phyloP scores from a whole-genome alignment of 2,113 vertebrate genomes.

The Microcebus jonahi region DNA sequence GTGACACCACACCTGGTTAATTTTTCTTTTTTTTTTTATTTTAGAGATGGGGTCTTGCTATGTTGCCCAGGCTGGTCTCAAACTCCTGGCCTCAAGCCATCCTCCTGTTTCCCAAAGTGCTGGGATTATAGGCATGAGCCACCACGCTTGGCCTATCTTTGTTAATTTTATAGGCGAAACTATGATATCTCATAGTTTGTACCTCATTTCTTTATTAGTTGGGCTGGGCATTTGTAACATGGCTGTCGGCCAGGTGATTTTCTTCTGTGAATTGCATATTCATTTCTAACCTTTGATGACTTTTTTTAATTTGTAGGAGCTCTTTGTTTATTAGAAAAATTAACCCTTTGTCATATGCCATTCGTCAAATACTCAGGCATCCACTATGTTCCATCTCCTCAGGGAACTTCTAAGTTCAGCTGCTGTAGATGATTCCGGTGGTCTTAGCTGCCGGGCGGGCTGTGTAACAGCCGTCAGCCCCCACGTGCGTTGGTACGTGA shows the following conservation, averaged over 20 bases:
- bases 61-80: no score
- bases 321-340: neutral
- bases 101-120: no score
- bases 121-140: no score
- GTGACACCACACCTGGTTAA: no score
- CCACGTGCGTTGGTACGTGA: neutral
- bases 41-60: no score
- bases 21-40: no score
- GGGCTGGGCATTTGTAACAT: neutral
- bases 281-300: neutral
- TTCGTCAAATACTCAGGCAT: rapidly evolving
- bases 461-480: neutral
- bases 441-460: neutral
- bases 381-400: rapidly evolving
- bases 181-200: no score
- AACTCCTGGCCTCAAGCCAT: no score
- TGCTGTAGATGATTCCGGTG: neutral
- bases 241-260: neutral
- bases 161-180: neutral
- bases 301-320: neutral
- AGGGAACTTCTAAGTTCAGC: rapidly evolving
- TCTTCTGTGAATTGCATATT: neutral
- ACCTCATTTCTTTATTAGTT: neutral
- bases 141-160: no score
- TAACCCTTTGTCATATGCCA: neutral